Base-by-base conservation (phyloP, 2,888 invertebrate species). In the Druceiella hillmani region DNA sequence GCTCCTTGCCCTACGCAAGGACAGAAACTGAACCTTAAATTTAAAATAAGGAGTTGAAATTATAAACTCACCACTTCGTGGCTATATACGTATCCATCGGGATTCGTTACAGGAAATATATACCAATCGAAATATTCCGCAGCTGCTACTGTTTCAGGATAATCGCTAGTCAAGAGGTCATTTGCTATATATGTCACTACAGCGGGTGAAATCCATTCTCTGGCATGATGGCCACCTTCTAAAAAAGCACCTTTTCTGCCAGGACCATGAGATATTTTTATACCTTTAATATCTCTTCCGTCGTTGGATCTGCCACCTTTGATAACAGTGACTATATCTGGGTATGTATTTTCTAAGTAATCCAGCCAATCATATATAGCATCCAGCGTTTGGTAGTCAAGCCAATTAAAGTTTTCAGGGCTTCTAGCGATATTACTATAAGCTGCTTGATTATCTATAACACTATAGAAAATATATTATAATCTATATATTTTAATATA, bases 171-270 rank as follows among this genome's bases (percentile, higher is more conserved):
- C 7, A 81, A 57, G 3, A 84, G 56, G 52, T 83, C 73, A 44
- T 81, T 74, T 4, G 76, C 57, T 2, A 83, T 60, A 48, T 77
- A 83, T 0, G 81, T 76, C 0, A 78, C 58, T 0, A 79, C 69
- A 0, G 82, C 79, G 0, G 83, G 77, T 0, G 79, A 73, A 3
- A 84, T 70, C 84, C 83, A 90, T 59, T 90, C 90, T 29, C 88
- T 76, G 0, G 78, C 85, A 43, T 86, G 75, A 50, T 84, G 83
- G 25, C 77, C 78, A 17, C 62, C 67, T 52, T 66, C 62, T 0
- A 71, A 50, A 24, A 68, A 53, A 26, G 70, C 58, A 0, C 54
- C 59, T 2, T 57, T 56, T 2, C 46, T 53, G 7, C 57, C 55
- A 15, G 55, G 45, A 1, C 59, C 53, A 11, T 65, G 55, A 2